These are phyloP conservation scores for Nephrocerus scutellatus DNA, from an alignment of 2,888 invertebrate genomes.

Conservation along the genomic window DNA sequence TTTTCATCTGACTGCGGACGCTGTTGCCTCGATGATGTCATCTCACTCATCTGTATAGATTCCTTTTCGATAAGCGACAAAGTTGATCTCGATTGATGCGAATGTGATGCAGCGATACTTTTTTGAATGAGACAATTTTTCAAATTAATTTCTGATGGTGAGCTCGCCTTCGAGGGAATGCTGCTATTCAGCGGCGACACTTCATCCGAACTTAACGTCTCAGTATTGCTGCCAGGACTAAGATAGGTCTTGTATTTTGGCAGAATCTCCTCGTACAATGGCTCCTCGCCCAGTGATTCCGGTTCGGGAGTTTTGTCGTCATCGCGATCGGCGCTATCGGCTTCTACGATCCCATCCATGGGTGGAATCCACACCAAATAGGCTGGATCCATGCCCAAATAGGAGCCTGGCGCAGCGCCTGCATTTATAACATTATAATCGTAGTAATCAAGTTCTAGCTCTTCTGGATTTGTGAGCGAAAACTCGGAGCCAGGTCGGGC, in stretches of 20 bases:
- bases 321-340: conserved; percentile 59
- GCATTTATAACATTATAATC: conserved; percentile 82
- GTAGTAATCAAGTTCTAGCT: conserved; percentile 80
- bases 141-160: conserved; percentile 33
- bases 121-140: conserved; percentile 25
- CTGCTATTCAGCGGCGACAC: conserved; percentile 39
- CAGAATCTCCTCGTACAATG: conserved; percentile 48
- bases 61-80: conserved; percentile 16
- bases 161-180: conserved; percentile 39
- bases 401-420: conserved; percentile 77
- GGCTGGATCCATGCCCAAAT: conserved; percentile 82
- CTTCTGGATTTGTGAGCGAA: conserved; percentile 65
- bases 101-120: conserved; percentile 31
- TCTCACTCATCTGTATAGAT: conserved; percentile 5
- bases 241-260: conserved; percentile 43
- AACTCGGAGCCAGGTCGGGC: conserved; percentile 68
- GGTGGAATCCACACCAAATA: conserved; percentile 85
- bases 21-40: neutral
- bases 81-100: conserved; percentile 31
- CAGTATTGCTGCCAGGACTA: conserved; percentile 59
- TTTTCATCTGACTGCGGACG: conserved; percentile 28
- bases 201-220: conserved; percentile 55
- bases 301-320: conserved; percentile 50
- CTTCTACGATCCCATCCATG: conserved; percentile 66
- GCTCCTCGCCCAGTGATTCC: conserved; percentile 18